These are phyloP conservation scores for Gortyna flavago DNA, from an alignment of 2,888 invertebrate genomes.

Conservation along the genomic window DNA sequence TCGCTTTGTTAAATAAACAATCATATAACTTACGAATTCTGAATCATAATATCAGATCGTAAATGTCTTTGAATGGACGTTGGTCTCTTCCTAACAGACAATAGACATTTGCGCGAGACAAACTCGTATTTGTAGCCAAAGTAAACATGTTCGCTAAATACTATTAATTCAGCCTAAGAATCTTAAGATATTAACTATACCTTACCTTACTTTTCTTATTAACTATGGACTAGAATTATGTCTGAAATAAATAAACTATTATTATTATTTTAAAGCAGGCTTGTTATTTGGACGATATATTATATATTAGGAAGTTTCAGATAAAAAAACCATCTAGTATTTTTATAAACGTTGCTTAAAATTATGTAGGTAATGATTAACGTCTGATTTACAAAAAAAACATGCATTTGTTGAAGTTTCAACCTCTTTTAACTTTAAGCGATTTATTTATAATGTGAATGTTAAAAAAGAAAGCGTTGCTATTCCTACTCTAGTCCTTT, in stretches of 20 bases:
- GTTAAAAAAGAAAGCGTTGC: not conserved
- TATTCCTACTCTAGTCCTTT: slow-evolving; percentile 7
- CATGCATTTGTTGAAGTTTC: not conserved
- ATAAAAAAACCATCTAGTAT: not conserved
- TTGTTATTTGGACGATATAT: not conserved
- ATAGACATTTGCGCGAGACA: not conserved
- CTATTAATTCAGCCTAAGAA: not conserved
- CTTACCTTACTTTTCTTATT: too few relatives aligned
- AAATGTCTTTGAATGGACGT: slow-evolving; percentile 46
- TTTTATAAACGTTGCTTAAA: not conserved
- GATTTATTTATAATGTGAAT: not conserved
- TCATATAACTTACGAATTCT: slow-evolving; percentile 34
- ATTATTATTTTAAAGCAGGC: too few relatives aligned
- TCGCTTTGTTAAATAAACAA: slow-evolving; percentile 48
- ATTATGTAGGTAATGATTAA: not conserved
- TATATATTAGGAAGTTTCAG: too few relatives aligned
- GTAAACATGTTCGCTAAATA: slow-evolving; percentile 16
- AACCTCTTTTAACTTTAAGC: not conserved
- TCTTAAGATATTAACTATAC: not conserved
- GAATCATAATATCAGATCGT: slow-evolving; percentile 51
- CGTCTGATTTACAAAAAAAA: not conserved
- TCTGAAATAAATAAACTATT: too few relatives aligned
- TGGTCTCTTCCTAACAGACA: slow-evolving; percentile 26
- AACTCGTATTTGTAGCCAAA: not conserved
- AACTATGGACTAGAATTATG: too few relatives aligned